Evolutionary conservation across 2,113 vertebrate genomes (phyloP).

Genomic region (Neodon shergylaensis): DNA sequence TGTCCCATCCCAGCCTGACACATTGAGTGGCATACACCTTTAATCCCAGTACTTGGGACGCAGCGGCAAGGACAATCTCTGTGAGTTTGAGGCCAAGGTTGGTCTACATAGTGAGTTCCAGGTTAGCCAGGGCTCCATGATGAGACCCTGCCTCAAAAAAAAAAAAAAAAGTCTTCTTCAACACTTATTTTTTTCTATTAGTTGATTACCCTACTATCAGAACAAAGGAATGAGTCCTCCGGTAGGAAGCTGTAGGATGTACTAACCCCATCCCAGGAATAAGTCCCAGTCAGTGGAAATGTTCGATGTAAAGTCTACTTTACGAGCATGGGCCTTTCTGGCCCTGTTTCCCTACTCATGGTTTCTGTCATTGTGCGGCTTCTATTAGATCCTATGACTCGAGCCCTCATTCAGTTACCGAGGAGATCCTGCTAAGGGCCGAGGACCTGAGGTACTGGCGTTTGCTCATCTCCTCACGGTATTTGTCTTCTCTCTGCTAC

Average conservation of each 20-base stretch:
- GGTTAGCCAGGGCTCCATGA: not conserved
- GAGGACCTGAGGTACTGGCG: not conserved
- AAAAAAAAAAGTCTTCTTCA: no score
- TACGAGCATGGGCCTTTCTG: not conserved
- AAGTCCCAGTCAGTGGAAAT: not conserved
- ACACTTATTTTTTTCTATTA: not conserved
- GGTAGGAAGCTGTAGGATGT: not conserved
- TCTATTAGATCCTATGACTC: not conserved
- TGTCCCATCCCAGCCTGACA: not conserved
- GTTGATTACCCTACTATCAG: not conserved
- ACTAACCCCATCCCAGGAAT: not conserved
- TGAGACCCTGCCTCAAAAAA: not conserved
- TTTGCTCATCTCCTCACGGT: not conserved
- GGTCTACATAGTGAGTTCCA: not conserved
- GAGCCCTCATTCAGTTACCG: not conserved
- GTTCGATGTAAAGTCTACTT: not conserved
- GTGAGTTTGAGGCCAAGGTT: not conserved
- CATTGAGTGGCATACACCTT: not conserved
- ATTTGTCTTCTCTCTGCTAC: not conserved
- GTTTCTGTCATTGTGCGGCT: not conserved
- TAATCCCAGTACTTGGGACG: not conserved
- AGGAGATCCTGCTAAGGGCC: not conserved
- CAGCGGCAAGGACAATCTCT: not conserved
- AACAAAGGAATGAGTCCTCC: not conserved
- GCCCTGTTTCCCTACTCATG: not conserved